phyloP scores from a whole-genome alignment of 2,797 vertebrate genomes.

The Smutsia temminckii region DNA sequence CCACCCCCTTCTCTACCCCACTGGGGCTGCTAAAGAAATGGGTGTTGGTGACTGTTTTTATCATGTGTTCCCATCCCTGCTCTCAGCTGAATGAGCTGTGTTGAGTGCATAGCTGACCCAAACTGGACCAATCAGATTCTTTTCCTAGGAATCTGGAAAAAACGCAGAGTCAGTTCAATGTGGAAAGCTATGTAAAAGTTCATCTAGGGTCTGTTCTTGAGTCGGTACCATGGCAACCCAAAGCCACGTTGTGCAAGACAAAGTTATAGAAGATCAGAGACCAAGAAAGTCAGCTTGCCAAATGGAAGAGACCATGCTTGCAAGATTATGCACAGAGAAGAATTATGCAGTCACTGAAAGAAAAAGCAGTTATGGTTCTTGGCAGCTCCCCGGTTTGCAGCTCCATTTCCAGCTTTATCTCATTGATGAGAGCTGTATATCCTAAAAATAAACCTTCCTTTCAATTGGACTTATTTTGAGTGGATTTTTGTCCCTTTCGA shows the following conservation, averaged over 20 bases:
- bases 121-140: not conserved
- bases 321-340: not conserved
- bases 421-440: not conserved
- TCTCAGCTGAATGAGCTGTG: not conserved
- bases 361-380: not conserved
- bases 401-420: not conserved
- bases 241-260: not conserved
- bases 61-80: not conserved
- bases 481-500: not conserved
- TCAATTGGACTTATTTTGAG: not conserved
- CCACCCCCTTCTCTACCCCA: rapidly evolving
- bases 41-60: not conserved
- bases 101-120: not conserved
- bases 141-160: not conserved
- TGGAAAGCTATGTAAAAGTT: not conserved
- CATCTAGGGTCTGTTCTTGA: not conserved
- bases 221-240: not conserved
- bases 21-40: not conserved
- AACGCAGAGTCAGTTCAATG: not conserved
- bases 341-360: not conserved
- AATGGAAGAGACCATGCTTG: not conserved
- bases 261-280: not conserved
- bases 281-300: not conserved
- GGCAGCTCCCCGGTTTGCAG: not conserved
- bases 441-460: slow-evolving; percentile 38